Evolutionary conservation across 2,888 invertebrate species (phyloP).

Genomic region (Suillia variegata): DNA sequence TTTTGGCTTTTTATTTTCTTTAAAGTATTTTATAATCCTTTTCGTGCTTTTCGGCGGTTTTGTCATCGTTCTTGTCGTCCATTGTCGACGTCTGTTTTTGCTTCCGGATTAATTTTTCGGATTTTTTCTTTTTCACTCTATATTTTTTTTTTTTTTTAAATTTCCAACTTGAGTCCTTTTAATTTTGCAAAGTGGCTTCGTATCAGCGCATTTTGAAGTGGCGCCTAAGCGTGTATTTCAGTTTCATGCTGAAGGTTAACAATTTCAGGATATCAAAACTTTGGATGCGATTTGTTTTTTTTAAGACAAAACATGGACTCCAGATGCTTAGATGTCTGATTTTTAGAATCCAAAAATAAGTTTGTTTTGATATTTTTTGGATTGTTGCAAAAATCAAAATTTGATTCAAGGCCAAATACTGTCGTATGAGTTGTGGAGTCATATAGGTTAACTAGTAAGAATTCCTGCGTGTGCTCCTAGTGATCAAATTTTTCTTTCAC

Average conservation of each 20-base stretch:
- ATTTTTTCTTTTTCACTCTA: slow-evolving; percentile 5
- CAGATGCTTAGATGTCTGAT: too few relatives aligned
- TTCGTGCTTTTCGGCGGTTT: background rate
- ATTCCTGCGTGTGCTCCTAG: too few relatives aligned
- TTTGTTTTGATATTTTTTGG: too few relatives aligned
- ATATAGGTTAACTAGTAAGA: too few relatives aligned
- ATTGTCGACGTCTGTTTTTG: slow-evolving; percentile 13
- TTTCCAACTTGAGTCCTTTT: background rate
- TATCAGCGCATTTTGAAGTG: background rate
- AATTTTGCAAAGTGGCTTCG: slow-evolving; percentile 2
- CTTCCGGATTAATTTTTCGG: slow-evolving; percentile 37
- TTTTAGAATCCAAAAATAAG: too few relatives aligned
- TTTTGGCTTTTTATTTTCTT: background rate
- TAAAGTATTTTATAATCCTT: background rate
- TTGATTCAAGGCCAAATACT: too few relatives aligned
- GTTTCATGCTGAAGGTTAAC: too few relatives aligned
- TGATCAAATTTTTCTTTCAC: too few relatives aligned
- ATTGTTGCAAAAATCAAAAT: too few relatives aligned
- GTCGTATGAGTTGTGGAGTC: too few relatives aligned
- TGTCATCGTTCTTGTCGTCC: background rate
- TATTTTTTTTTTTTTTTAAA: background rate
- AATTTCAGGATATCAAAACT: background rate
- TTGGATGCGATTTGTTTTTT: slow-evolving; percentile 9
- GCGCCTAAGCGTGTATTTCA: background rate
- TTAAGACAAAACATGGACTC: too few relatives aligned